Percentiles rank a stretch among this genome's conserved stretches.
phyloP scores from a whole-genome alignment of 2,888 invertebrate species.

The Eupithecia dodoneata region DNA sequence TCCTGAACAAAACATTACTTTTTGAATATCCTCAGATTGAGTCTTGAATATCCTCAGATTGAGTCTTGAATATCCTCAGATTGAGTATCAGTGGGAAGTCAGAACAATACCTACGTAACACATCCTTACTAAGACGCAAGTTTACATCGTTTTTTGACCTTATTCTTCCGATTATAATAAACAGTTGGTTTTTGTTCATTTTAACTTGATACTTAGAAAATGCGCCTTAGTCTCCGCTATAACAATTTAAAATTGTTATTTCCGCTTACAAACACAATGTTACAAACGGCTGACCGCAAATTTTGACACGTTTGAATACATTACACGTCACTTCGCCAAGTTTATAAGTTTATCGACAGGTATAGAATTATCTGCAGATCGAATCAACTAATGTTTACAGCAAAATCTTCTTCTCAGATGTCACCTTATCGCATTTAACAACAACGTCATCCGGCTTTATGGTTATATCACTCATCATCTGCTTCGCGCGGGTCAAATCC shows the following conservation, averaged over 20 bases:
- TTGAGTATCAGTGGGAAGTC: neutral
- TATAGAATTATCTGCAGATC: neutral
- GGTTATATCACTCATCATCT: slow-evolving; percentile 59
- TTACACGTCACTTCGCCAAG: neutral
- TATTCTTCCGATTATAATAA: neutral
- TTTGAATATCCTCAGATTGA: neutral
- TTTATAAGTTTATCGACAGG: neutral
- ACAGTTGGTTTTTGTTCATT: neutral
- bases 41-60: too few species aligned
- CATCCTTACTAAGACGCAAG: neutral
- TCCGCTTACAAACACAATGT: neutral
- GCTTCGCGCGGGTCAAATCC: slow-evolving; percentile 71
- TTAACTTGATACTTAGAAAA: neutral
- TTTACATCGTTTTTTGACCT: neutral
- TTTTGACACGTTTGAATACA: slow-evolving; percentile 4
- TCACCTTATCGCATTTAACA: slow-evolving; percentile 53
- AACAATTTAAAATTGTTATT: neutral
- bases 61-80: neutral
- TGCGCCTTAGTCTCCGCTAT: neutral
- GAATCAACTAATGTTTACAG: slow-evolving; percentile 54
- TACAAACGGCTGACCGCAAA: neutral
- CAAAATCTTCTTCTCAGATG: slow-evolving; percentile 60
- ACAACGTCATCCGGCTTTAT: slow-evolving; percentile 58
- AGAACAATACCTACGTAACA: neutral
- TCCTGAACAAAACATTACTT: neutral